Evolutionary conservation across 2,888 invertebrate genomes (phyloP), one percentile per base, ranked within the genome.

Genomic region (Sesamia inferens): DNA sequence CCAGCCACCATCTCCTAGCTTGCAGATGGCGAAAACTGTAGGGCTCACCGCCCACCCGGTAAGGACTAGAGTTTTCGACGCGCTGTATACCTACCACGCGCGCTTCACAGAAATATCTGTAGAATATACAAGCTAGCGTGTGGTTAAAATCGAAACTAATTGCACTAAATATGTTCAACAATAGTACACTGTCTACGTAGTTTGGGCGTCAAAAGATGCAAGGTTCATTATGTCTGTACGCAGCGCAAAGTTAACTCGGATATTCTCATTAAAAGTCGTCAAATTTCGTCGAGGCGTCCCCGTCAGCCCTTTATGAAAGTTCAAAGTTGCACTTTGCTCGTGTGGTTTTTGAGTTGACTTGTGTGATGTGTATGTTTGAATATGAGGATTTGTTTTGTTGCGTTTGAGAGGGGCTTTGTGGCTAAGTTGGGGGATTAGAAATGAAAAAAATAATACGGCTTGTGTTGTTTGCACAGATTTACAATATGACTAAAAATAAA

Each of bases 191-290:
- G 5, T n/a, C 61, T n/a, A 39, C 14, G 39, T n/a, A 8, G 39
- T 42, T 42, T 0, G 14, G 14, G n/a, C 5, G 5, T 44, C 13
- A 44, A 44, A 44, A 44, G 44, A 44, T 44, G 44, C 44, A 44
- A 11, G 13, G 44, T 44, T 44, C 11, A 11, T 44, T 11, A 44
- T 48, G 24, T 68, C 74, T 78, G 79, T 59, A 70, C 71, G 22
- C 16, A 13, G 22, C 44, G 14, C 42, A 59, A 78, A 59, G 13
- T 74, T 74, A 42, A 83, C 82, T 84, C 85, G 87, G 84, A 83
- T 81, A 82, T 85, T 83, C 92, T 93, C 92, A 90, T 93, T 93
- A 92, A 91, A 93, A 92, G 91, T 93, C 88, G 87, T 89, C 85
- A 87, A 86, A 88, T 89, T 89, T 77, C 68, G 78, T 69, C 74